These are phyloP conservation scores for Coregonus sp. DNA, from an alignment of 2,797 vertebrate genomes.

Conservation along the genomic window DNA sequence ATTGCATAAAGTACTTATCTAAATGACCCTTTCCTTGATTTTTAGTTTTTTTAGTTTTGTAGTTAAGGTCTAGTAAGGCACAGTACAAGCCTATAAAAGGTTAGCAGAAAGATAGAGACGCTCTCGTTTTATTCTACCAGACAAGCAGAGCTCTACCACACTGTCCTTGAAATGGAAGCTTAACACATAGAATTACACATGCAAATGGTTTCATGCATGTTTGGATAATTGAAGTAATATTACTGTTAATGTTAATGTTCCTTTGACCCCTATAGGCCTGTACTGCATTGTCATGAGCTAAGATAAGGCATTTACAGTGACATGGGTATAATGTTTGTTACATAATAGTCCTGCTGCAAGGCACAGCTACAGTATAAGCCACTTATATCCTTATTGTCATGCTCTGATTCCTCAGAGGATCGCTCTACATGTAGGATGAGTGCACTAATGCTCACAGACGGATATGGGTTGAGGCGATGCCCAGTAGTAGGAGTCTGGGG, in stretches of 20 bases:
- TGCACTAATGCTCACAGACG: neutral
- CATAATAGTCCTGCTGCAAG: conserved; percentile 54
- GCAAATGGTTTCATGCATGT: neutral
- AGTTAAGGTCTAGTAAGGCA: neutral
- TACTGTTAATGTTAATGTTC: neutral
- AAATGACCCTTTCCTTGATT: neutral
- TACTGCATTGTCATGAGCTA: conserved; percentile 4
- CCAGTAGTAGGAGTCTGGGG: neutral
- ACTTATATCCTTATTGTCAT: conserved; percentile 26
- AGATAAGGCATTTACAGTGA: conserved; percentile 46
- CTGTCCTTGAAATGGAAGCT: neutral
- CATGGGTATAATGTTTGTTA: conserved; percentile 44
- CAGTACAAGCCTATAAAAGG: neutral
- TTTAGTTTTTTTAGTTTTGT: neutral
- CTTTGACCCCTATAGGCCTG: neutral
- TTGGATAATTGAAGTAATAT: neutral
- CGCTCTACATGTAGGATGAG: neutral
- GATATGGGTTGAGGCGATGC: neutral
- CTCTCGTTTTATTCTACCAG: neutral
- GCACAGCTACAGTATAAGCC: conserved; percentile 34
- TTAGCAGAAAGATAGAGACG: neutral
- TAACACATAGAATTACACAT: neutral
- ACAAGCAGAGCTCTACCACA: neutral
- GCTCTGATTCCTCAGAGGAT: conserved; percentile 36
- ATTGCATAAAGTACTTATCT: too few species aligned